A percentile compares a stretch with the other conserved stretches of the same genome.
These are phyloP conservation scores for Phoebastria nigripes DNA, from an alignment of 2,797 vertebrate species.

Conservation along the genomic window DNA sequence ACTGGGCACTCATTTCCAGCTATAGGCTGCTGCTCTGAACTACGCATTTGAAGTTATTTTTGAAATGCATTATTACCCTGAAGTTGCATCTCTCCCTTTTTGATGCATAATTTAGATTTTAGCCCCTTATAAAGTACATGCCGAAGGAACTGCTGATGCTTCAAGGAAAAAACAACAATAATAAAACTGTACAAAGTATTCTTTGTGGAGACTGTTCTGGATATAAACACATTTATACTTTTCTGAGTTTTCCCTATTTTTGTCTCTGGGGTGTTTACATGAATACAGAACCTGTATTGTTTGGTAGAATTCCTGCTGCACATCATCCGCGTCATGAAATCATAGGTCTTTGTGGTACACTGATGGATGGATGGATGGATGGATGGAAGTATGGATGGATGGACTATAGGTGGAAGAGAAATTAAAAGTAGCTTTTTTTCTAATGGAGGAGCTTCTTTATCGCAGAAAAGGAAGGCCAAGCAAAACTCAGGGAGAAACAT, in stretches of 20 bases:
- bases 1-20: not conserved
- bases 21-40: conserved; percentile 9
- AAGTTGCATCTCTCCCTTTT: conserved; percentile 37
- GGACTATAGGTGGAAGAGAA: not conserved
- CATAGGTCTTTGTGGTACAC: not conserved
- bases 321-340: not conserved
- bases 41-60: not conserved
- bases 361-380: not conserved
- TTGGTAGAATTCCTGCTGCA: not conserved
- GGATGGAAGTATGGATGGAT: not conserved
- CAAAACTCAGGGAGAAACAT: not conserved
- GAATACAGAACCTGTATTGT: not conserved
- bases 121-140: not conserved
- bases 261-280: not conserved
- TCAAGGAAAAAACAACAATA: not conserved
- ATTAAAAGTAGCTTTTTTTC: not conserved
- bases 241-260: not conserved
- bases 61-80: not conserved
- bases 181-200: not conserved
- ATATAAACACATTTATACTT: not conserved
- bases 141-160: conserved; percentile 7
- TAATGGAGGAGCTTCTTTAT: not conserved
- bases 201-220: not conserved
- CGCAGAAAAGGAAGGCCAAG: not conserved
- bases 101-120: conserved; percentile 61